phyloP scores from a whole-genome alignment of 2,888 invertebrate genomes.

The Arenicola marina region DNA sequence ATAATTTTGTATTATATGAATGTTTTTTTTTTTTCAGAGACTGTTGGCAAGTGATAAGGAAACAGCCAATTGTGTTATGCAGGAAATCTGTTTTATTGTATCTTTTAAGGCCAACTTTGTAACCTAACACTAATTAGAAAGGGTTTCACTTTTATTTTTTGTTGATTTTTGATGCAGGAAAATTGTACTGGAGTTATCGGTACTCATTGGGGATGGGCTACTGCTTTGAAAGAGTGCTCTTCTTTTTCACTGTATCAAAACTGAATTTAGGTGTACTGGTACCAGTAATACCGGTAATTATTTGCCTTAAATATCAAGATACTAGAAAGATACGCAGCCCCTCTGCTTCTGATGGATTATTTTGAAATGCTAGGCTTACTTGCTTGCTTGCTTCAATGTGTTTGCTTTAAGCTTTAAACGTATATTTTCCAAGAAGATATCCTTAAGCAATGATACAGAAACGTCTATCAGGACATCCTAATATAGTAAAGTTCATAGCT shows the following conservation, averaged over 20 bases:
- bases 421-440: not conserved
- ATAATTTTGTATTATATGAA: not conserved
- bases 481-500: conserved; percentile 87
- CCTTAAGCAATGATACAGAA: conserved; percentile 64
- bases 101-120: too few relatives aligned
- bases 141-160: too few relatives aligned
- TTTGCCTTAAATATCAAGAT: not conserved
- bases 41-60: conserved; percentile 63
- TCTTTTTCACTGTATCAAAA: too few relatives aligned
- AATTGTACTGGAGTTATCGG: too few relatives aligned
- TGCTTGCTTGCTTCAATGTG: too few relatives aligned
- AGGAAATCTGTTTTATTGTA: conserved; percentile 62
- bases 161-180: too few relatives aligned
- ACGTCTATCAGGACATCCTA: conserved; percentile 86
- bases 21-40: conserved; percentile 44
- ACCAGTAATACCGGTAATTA: too few relatives aligned
- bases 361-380: not conserved
- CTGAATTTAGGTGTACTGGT: too few relatives aligned
- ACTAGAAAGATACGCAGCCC: not conserved
- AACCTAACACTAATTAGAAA: too few relatives aligned
- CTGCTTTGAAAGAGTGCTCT: too few relatives aligned
- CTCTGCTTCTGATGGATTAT: not conserved
- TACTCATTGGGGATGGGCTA: too few relatives aligned
- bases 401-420: not conserved
- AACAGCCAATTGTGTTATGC: conserved; percentile 59